These are phyloP conservation scores for Phocoena sinus DNA, from an alignment of 2,113 vertebrate genomes.

Conservation along the genomic window DNA sequence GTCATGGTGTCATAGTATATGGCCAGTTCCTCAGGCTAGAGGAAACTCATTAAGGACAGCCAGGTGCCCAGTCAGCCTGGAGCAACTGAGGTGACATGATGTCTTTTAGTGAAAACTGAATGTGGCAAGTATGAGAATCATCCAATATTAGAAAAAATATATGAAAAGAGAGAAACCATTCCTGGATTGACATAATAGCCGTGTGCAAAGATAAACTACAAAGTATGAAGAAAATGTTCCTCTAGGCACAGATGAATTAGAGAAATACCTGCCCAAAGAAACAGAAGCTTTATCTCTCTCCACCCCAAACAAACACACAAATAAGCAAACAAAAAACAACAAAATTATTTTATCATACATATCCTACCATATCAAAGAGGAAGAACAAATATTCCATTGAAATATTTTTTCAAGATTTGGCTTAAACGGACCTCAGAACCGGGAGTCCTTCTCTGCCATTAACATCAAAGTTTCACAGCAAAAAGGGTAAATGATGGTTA, in stretches of 20 bases:
- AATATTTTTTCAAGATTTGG: not conserved
- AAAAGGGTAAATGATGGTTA: not conserved
- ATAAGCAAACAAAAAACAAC: not conserved
- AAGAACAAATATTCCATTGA: not conserved
- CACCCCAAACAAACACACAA: not conserved
- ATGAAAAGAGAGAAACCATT: not conserved
- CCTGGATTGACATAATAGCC: not conserved
- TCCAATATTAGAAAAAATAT: not conserved
- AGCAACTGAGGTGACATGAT: not conserved
- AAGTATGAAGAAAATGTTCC: not conserved
- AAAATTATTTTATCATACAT: not conserved
- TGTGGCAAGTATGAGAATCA: not conserved
- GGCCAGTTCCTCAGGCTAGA: not conserved
- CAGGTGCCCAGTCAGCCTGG: not conserved
- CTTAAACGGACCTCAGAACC: not conserved
- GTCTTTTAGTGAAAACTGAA: not conserved
- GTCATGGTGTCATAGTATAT: not conserved
- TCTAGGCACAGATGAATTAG: not conserved
- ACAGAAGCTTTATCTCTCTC: not conserved
- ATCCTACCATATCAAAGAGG: not conserved
- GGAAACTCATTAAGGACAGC: not conserved
- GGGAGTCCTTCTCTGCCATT: not conserved
- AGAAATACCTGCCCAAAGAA: not conserved
- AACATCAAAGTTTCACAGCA: not conserved
- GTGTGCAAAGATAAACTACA: not conserved